Evolutionary conservation across 1,140 invertebrate genomes (phyloP).

Genomic region (Temnothorax curvispinosus): DNA sequence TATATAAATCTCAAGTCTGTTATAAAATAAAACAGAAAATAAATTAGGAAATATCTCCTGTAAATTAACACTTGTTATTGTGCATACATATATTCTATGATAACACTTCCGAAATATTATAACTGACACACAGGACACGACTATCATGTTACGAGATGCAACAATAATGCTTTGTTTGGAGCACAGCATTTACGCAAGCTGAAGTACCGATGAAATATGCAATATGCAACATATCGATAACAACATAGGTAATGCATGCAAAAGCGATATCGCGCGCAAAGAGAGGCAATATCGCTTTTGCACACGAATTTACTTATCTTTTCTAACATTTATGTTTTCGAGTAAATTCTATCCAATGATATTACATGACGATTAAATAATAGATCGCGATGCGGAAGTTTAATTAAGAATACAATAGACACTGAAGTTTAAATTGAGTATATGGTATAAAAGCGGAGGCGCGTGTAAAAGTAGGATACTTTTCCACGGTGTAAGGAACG

Average conservation of each 20-base stretch:
- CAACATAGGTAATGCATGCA: neutral
- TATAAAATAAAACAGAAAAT: neutral
- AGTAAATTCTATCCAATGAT: neutral
- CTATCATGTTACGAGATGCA: constrained; percentile 8
- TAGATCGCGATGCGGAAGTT: constrained; percentile 34
- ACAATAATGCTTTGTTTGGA: constrained; percentile 29
- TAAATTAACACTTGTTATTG: neutral
- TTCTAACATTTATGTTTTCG: neutral
- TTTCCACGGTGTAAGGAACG: constrained; percentile 21
- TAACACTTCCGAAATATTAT: neutral
- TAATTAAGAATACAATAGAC: constrained; percentile 54
- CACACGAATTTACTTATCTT: neutral
- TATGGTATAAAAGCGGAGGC: neutral
- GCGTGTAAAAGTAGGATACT: constrained; percentile 29
- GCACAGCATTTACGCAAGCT: constrained; percentile 11
- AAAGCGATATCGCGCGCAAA: constrained; percentile 21
- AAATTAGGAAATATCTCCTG: neutral
- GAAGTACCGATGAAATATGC: constrained; percentile 42
- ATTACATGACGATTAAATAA: constrained; percentile 47
- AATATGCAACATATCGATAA: constrained; percentile 45
- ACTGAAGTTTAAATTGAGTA: constrained; percentile 24
- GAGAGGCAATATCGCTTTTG: neutral
- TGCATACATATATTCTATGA: neutral
- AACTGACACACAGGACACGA: neutral
- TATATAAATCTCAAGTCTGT: neutral